Evolutionary conservation across 2,797 vertebrate genomes (phyloP).

Genomic region (Cheirogaleus major): DNA sequence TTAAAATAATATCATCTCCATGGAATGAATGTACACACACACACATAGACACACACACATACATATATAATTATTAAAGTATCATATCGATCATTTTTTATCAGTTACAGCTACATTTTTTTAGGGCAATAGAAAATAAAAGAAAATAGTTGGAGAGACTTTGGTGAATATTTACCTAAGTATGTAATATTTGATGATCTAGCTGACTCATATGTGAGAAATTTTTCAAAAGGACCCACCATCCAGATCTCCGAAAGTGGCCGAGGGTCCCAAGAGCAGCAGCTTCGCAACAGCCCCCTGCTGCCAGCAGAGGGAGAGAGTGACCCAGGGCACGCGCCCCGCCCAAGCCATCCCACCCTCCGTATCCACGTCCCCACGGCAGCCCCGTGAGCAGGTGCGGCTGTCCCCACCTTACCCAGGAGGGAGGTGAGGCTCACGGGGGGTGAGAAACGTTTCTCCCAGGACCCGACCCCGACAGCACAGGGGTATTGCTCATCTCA

Average conservation of each 20-base stretch:
- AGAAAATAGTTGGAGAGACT: not conserved
- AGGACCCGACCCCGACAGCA: not conserved
- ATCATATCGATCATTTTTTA: not conserved
- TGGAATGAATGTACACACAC: too few relatives aligned
- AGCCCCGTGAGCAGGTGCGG: too few relatives aligned
- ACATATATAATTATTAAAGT: not conserved
- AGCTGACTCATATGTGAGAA: not conserved
- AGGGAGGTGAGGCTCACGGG: not conserved
- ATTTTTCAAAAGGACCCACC: not conserved
- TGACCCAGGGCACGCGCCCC: fast-evolving
- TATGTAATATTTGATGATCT: not conserved
- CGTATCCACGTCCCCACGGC: fast-evolving
- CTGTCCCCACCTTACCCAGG: not conserved
- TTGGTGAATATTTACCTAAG: not conserved
- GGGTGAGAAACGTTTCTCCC: not conserved
- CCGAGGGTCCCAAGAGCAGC: not conserved
- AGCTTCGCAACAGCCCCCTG: not conserved
- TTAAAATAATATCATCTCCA: not conserved
- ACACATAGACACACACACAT: too few relatives aligned
- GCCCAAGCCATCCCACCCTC: not conserved
- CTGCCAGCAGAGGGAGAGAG: not conserved
- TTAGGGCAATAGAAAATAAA: not conserved
- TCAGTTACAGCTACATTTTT: not conserved
- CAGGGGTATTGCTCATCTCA: not conserved
- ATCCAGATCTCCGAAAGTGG: not conserved